A percentile compares a stretch with the other conserved stretches of the same genome.
phyloP scores from a whole-genome alignment of 2,888 invertebrate species.

The Andrena trimmerana region DNA sequence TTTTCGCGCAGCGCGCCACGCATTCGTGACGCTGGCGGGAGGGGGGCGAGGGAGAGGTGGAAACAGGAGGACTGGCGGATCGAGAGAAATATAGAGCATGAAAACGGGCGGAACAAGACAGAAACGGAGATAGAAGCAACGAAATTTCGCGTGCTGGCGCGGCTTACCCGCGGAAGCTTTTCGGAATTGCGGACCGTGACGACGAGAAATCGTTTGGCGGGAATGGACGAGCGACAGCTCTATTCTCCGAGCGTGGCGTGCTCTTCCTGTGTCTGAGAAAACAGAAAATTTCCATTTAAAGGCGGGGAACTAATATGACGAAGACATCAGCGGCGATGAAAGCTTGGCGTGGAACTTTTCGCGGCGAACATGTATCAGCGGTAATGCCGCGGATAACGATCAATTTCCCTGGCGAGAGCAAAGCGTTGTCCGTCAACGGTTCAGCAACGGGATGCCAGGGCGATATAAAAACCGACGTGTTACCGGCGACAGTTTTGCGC shows the following conservation, averaged over 20 bases:
- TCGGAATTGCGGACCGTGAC: constrained; percentile 55
- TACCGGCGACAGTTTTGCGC: constrained; percentile 10
- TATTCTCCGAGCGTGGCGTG: constrained; percentile 13
- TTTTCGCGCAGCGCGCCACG: not conserved
- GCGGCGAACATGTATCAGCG: not conserved
- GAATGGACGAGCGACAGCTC: constrained; percentile 46
- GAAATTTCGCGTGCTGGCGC: constrained; percentile 46
- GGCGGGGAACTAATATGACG: constrained; percentile 2
- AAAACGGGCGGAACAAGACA: constrained; percentile 58
- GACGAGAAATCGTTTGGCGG: constrained; percentile 56
- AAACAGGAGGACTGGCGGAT: constrained; percentile 4
- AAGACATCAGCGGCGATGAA: not conserved
- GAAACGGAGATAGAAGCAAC: constrained; percentile 52
- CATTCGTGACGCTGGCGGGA: not conserved
- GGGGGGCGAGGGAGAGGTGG: not conserved
- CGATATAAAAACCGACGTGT: constrained; percentile 15
- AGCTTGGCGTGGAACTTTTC: constrained; percentile 6
- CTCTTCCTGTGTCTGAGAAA: constrained; percentile 9
- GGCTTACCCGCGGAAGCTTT: constrained; percentile 52
- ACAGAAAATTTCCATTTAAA: constrained; percentile 49
- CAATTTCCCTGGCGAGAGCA: not conserved
- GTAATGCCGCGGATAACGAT: constrained; percentile 2
- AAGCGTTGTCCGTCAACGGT: not conserved
- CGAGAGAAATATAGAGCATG: constrained; percentile 53
- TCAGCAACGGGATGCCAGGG: not conserved